These are phyloP conservation scores for Tringa solitaria DNA, from an alignment of 2,113 vertebrate species.

Conservation along the genomic window DNA sequence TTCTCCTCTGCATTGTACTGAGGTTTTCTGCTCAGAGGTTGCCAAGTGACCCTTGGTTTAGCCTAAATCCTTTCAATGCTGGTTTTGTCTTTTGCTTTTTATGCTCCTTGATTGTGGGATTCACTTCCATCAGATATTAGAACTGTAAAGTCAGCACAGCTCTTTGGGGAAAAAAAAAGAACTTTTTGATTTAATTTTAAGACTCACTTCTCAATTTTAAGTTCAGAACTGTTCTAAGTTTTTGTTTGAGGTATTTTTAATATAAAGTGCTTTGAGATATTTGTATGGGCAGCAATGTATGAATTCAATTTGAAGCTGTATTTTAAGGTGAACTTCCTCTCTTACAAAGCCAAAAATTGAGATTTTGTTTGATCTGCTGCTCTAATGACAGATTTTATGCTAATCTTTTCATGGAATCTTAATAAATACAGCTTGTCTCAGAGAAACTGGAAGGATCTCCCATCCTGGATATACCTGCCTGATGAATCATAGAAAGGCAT, in stretches of 20 bases:
- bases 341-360: not conserved
- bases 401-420: not conserved
- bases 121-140: slow-evolving; percentile 9
- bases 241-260: not conserved
- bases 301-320: not conserved
- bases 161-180: not conserved
- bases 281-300: not conserved
- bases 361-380: not conserved
- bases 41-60: not conserved
- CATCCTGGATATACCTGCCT: not conserved
- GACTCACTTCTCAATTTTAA: not conserved
- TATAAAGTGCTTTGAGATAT: not conserved
- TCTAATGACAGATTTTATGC: not conserved
- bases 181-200: slow-evolving; percentile 15
- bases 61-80: not conserved
- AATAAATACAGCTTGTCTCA: not conserved
- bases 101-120: not conserved
- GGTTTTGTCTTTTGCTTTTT: not conserved
- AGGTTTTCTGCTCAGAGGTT: not conserved
- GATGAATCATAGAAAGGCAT: not conserved
- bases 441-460: not conserved
- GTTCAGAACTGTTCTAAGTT: not conserved
- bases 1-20: not conserved
- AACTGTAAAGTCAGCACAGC: slow-evolving; percentile 9
- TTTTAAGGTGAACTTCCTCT: not conserved